These are phyloP conservation scores for Stercorarius parasiticus DNA, from an alignment of 2,113 vertebrate species.

Conservation along the genomic window DNA sequence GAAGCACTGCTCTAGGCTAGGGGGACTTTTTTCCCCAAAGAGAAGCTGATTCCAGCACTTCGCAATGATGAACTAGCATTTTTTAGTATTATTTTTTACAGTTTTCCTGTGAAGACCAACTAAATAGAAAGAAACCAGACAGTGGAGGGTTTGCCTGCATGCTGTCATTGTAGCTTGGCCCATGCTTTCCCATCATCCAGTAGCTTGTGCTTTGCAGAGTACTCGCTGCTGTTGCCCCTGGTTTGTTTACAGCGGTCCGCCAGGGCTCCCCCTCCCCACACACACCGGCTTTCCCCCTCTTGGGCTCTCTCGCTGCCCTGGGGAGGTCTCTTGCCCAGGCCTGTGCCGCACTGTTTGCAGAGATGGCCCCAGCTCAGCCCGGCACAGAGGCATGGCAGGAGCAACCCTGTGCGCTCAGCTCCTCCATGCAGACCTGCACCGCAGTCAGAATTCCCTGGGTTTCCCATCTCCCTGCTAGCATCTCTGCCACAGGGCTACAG, in stretches of 20 bases:
- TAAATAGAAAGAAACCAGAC: not conserved
- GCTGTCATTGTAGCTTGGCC: not conserved
- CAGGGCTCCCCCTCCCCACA: not conserved
- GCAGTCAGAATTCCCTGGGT: not conserved
- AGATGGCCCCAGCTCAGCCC: not conserved
- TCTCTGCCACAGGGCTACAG: not conserved
- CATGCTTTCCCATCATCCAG: not conserved
- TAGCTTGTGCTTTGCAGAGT: not conserved
- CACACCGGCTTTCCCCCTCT: not conserved
- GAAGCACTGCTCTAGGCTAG: not conserved
- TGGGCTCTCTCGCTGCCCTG: not conserved
- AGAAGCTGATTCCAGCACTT: not conserved
- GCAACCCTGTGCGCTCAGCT: not conserved
- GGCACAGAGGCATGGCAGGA: not conserved
- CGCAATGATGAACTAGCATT: not conserved
- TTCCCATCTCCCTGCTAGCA: not conserved
- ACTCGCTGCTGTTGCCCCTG: not conserved
- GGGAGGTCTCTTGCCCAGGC: not conserved
- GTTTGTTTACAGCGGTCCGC: fast-evolving
- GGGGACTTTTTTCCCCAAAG: not conserved
- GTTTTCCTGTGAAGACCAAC: not conserved
- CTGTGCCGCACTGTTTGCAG: not conserved
- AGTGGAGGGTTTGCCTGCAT: not conserved
- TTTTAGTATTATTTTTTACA: not conserved
- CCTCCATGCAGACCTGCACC: not conserved